Evolutionary conservation across 2,797 vertebrate species (phyloP), one percentile per base, ranked within the genome.

Genomic region (Sebastes minor): DNA sequence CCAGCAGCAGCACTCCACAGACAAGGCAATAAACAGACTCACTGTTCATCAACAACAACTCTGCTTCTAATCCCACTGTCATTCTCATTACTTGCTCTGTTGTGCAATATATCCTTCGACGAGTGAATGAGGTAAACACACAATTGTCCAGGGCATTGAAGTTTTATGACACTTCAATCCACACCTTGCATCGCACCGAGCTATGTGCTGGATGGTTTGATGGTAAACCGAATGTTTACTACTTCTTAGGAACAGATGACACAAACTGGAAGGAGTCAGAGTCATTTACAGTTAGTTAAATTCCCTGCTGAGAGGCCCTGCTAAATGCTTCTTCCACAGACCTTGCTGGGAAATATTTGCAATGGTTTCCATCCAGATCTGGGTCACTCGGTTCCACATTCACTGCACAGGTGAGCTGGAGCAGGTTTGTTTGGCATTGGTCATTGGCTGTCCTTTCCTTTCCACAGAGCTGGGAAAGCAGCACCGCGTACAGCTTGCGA

Each of bases 331-430:
- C 90, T 93, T 94, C 93, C 93, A 93, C 86, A 94, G 86, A 86
- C 83, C 80, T 91, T 92, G 93, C 91, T 93, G 93, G 94, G 94
- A 94, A 94, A 94, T 95, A 94, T 93, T 94, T 94, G 91, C 92
- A 93, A 94, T 92, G 92, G 94, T 95, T 95, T 96, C 94, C 95
- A 92, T 95, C 90, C 85, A 93, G 92, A 95, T 94, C 88, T 95
- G 93, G 93, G 92, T 95, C 93, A 93, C 84, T 92, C 86, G 23
- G 92, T 95, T 94, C 93, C 86, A 89, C 87, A 91, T 84, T 91
- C 89, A 86, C 86, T 78, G 88, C 91, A 93, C 95, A 96, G 95
- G 95, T 96, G 94, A 96, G 94, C 92, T 90, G 91, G 93, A 94
- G 88, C 94, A 93, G 93, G 93, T 95, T 95, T 94, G 91, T 93